phyloP scores from a whole-genome alignment of 2,888 invertebrate species.

The Isotomurus palustris region DNA sequence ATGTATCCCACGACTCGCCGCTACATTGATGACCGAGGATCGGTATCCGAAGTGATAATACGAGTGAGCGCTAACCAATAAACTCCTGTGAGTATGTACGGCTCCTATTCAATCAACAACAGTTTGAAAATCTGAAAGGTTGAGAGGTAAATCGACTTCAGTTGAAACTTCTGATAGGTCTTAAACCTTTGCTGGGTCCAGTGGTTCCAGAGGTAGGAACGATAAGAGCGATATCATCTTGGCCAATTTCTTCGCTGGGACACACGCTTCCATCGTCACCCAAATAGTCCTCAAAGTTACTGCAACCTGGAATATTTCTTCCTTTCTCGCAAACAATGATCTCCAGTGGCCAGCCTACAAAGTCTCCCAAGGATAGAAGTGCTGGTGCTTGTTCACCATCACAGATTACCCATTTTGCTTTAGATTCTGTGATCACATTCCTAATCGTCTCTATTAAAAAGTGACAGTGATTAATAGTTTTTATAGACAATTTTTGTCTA shows the following conservation, averaged over 20 bases:
- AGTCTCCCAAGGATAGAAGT: conserved; percentile 18
- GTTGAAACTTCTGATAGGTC: too few relatives aligned
- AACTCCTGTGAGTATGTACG: conserved; percentile 30
- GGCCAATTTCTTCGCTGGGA: conserved; percentile 15
- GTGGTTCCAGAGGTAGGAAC: conserved; percentile 40
- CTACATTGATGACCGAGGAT: background rate
- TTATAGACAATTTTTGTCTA: too few relatives aligned
- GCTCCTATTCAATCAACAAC: too few relatives aligned
- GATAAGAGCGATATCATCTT: conserved; percentile 30
- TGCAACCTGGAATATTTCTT: conserved; percentile 13
- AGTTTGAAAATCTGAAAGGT: too few relatives aligned
- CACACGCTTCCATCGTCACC: conserved; percentile 18
- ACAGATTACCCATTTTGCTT: conserved; percentile 34
- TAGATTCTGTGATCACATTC: conserved; percentile 31
- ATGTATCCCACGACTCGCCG: conserved; percentile 37
- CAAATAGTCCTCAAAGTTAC: conserved; percentile 16
- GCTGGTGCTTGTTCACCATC: conserved; percentile 22
- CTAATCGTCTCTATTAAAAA: too few relatives aligned
- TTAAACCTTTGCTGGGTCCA: conserved; percentile 17
- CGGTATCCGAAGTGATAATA: conserved; percentile 1
- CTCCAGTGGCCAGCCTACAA: conserved; percentile 28
- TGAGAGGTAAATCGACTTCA: too few relatives aligned
- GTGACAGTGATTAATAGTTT: too few relatives aligned
- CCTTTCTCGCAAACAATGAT: conserved; percentile 10
- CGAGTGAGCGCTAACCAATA: conserved; percentile 11